Evolutionary conservation across 2,113 vertebrate species (phyloP).

Genomic region (Trichechus manatus): DNA sequence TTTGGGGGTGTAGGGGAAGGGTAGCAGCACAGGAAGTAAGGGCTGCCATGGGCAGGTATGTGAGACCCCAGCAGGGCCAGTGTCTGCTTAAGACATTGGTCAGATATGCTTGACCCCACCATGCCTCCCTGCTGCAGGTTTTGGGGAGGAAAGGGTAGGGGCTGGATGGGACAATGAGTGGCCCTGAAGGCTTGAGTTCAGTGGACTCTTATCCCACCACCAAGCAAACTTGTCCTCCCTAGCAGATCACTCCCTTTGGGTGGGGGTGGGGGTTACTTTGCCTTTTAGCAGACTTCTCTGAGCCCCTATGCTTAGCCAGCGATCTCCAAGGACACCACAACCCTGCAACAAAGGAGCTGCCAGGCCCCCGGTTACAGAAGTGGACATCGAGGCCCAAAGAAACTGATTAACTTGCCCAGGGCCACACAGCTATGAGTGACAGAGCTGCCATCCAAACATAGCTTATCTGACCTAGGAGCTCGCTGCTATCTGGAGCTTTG

Average conservation of each 20-base stretch:
- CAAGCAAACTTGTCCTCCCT: not conserved
- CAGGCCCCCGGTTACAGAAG: not conserved
- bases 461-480: not conserved
- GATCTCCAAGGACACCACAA: not conserved
- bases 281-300: not conserved
- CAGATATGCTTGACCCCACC: not conserved
- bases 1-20: not conserved
- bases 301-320: not conserved
- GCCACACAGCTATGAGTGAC: not conserved
- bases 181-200: not conserved
- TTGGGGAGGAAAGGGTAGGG: not conserved
- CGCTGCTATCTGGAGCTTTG: not conserved
- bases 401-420: not conserved
- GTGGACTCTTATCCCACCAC: not conserved
- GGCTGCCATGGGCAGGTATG: not conserved
- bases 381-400: not conserved
- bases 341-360: not conserved
- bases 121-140: fast-evolving
- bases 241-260: not conserved
- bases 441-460: not conserved
- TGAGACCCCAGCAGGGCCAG: not conserved
- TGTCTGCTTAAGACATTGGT: not conserved
- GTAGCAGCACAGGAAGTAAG: not conserved
- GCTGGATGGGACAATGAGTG: fast-evolving
- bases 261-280: not conserved